A percentile compares a stretch with the other conserved stretches of the same genome.
Conservation (phyloP, 2,888 invertebrate genomes). For the Pilophorus perplexus region DNA sequence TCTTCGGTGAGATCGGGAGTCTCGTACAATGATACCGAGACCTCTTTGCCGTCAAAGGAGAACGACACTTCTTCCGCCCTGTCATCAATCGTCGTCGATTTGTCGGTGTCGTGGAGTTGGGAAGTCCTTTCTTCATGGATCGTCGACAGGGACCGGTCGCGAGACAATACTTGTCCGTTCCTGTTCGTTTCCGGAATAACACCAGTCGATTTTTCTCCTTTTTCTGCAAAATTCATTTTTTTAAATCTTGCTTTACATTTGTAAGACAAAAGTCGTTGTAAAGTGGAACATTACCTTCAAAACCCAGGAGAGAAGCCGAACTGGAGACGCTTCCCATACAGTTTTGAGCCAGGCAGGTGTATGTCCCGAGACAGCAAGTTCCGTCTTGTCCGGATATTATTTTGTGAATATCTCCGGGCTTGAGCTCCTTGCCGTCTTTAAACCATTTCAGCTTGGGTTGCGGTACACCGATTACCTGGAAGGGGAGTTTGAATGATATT, state of each 20-base stretch:
- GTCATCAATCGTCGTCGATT: slow-evolving; percentile 63
- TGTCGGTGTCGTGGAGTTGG: slow-evolving; percentile 76
- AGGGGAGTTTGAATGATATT: no score
- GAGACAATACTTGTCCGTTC: slow-evolving; percentile 33
- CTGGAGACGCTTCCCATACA: slow-evolving; percentile 89
- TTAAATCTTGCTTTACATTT: no score
- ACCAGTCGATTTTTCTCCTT: slow-evolving; percentile 33
- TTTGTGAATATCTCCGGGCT: slow-evolving; percentile 86
- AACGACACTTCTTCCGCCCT: slow-evolving; percentile 84
- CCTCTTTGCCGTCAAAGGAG: slow-evolving; percentile 88
- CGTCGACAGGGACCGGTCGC: slow-evolving; percentile 79
- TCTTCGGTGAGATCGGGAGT: slow-evolving; percentile 90
- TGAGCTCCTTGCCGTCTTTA: slow-evolving; percentile 83
- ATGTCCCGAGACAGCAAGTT: slow-evolving; percentile 83
- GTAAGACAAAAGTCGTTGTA: no score
- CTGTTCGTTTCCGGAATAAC: slow-evolving; percentile 9
- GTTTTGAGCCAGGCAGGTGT: slow-evolving; percentile 85
- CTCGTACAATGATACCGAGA: slow-evolving; percentile 85
- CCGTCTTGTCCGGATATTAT: slow-evolving; percentile 88
- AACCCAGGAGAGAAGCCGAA: slow-evolving; percentile 81
- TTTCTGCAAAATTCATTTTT: no score
- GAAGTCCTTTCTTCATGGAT: slow-evolving; percentile 89
- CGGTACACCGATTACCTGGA: slow-evolving; percentile 77
- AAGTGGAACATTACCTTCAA: slow-evolving; percentile 66
- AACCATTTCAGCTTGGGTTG: slow-evolving; percentile 89